Percentiles rank a stretch among this genome's conserved stretches.
phyloP scores from a whole-genome alignment of 2,797 vertebrate genomes.

The Adrianichthys oophorus region DNA sequence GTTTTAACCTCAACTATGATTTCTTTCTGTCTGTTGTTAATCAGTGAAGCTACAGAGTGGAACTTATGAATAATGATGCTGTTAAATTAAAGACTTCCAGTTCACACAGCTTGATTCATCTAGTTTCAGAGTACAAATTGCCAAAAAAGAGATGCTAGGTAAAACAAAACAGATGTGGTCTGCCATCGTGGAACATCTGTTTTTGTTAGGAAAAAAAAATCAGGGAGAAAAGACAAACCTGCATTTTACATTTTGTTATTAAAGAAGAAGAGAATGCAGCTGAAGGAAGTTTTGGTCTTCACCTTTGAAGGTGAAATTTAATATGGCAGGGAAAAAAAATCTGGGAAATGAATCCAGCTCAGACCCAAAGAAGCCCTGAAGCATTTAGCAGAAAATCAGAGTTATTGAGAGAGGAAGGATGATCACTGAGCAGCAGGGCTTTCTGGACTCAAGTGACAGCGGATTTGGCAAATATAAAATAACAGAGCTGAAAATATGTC shows the following conservation, averaged over 20 bases:
- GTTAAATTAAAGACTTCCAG: slow-evolving; percentile 36
- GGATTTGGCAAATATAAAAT: slow-evolving; percentile 12
- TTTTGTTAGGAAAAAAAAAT: slow-evolving; percentile 7
- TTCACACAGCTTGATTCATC: slow-evolving; percentile 26
- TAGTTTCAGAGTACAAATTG: slow-evolving; percentile 11
- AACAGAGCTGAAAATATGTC: slow-evolving; percentile 4
- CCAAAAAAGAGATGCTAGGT: slow-evolving; percentile 22
- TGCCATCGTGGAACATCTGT: slow-evolving; percentile 1
- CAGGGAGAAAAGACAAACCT: slow-evolving; percentile 1
- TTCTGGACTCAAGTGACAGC: slow-evolving; percentile 2
- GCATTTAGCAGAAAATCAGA: slow-evolving; percentile 14
- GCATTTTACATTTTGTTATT: background rate
- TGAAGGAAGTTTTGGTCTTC: slow-evolving; percentile 6
- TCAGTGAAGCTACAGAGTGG: slow-evolving; percentile 7
- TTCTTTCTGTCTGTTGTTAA: slow-evolving; percentile 3
- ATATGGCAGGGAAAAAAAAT: background rate
- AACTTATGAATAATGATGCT: slow-evolving; percentile 26
- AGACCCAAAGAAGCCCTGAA: slow-evolving; percentile 7
- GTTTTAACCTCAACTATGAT: background rate
- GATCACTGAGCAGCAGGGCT: slow-evolving; percentile 1
- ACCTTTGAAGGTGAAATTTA: slow-evolving; percentile 9
- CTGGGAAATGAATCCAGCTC: slow-evolving; percentile 29
- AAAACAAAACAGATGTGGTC: slow-evolving; percentile 36
- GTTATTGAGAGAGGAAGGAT: slow-evolving; percentile 1
- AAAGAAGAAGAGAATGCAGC: background rate